Evolutionary conservation across 1,140 invertebrate species (phyloP).

Genomic region (Zaprionus ghesquierei): DNA sequence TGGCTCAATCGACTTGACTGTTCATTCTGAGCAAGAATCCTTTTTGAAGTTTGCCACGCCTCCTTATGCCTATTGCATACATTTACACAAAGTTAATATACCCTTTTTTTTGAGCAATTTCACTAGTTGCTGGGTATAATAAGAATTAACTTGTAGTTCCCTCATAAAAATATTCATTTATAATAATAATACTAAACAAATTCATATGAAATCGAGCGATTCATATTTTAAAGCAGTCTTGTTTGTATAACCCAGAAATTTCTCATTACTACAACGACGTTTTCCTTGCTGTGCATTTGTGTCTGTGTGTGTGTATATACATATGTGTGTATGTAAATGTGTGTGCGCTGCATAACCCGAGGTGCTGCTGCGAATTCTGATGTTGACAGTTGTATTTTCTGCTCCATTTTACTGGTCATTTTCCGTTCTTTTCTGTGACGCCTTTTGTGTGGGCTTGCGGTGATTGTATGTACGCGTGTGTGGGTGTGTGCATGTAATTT

Average conservation of each 20-base stretch:
- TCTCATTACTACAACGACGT: neutral
- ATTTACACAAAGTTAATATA: too few relatives aligned
- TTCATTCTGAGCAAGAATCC: too few relatives aligned
- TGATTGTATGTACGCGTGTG: neutral
- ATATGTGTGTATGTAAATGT: neutral
- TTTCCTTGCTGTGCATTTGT: neutral
- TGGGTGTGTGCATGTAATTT: conserved; percentile 17
- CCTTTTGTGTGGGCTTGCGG: neutral
- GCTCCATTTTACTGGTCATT: conserved; percentile 36
- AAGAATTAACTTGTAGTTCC: too few relatives aligned
- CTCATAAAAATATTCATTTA: neutral
- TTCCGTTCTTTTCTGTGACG: conserved; percentile 27
- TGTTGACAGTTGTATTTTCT: conserved; percentile 55
- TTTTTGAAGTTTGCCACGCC: too few relatives aligned
- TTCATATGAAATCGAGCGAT: neutral
- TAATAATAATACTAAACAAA: neutral
- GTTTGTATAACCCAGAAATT: neutral
- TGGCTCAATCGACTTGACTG: too few relatives aligned
- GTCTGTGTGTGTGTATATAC: neutral
- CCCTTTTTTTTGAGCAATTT: too few relatives aligned
- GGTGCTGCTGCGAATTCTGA: conserved; percentile 39
- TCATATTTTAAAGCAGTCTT: neutral
- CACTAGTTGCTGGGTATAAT: too few relatives aligned
- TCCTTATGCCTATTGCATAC: too few relatives aligned
- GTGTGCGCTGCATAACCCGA: conserved; percentile 19